Evolutionary conservation across 2,888 invertebrate species (phyloP), one percentile per base, ranked within the genome.

Genomic region (Syrista parreyssii): DNA sequence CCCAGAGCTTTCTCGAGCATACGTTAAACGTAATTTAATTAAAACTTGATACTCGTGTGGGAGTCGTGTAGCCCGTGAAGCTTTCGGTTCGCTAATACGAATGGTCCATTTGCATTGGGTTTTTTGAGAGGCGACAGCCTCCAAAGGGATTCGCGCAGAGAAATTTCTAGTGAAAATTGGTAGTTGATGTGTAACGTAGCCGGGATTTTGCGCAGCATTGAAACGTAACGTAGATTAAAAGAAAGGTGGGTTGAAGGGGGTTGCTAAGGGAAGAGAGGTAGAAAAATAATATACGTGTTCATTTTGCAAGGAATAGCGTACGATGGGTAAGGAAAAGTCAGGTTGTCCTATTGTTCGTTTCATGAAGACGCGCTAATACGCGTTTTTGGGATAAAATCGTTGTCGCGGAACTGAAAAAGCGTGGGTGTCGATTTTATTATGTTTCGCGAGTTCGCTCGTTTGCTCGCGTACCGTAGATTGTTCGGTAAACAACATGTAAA

Each of bases 1-100:
- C 23, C 55, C 23, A 4, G 55, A 55, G 55, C 23, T 23, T 55
- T 55, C 55, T 9, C 55, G 9, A 9, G 55, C 55, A 55, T 55
- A 9, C 23, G 2, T 84, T 81, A 81, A 79, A 84, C 76, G 84
- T 86, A 88, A 88, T 86, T 88, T 85, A 85, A 86, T 85, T 86
- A 86, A 88, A 86, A 88, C 81, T 87, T 87, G 78, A 55, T 55
- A 55, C 15, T 55, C 55, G 55, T 23, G 15, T 23, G 55, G 55
- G 55, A 23, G 23, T 55, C 55, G 4, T 55, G 55, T 9, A 23
- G 55, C 0, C 23, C 23, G 2, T 23, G 2, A 23, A 23, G 55
- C 9, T 55, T 55, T 55, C 55, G 55, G 23, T 9, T 55, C 55
- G 15, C 23, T 23, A 0, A 55, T 55, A 55, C 6, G 55, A 15